Base-by-base conservation (phyloP, 1,140 invertebrate species). In the Globodera ellingtonae region DNA sequence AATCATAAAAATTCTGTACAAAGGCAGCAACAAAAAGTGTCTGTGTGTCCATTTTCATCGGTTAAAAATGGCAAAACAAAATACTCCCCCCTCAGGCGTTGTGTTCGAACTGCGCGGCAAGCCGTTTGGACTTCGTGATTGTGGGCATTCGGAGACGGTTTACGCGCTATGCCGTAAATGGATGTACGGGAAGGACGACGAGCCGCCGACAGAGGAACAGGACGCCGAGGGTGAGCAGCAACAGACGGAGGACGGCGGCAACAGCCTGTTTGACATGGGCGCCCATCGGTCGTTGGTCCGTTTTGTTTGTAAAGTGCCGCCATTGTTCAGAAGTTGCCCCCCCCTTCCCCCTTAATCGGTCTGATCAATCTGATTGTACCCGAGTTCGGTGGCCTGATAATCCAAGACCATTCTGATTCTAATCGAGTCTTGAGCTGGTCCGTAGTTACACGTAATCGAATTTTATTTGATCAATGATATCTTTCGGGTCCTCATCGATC, bases 151-250 rank as follows among this genome's bases (percentile, higher is more conserved):
- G 13, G 83, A 84, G 52, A 18, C 82, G 8, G 84, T 85, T 18
- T 85, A 86, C 59, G 47, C 83, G 6, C 56, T 85, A 56, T 85
- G 85, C 21, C 56, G 84, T 15, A 86, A 81, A 72, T 85, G 84
- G 84, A 86, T 85, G 85, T 85, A 86, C 76, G 84, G 84, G 44
- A 86, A 86, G 46, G 84, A 85, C 66, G 84, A 85, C 47, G 84
- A 85, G n/a, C 80, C 70, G 35, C 5, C 56, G 10, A 59, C 15
- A 10, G 24, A 6, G 67, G 67, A 70, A 6, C 62, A 67, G 48
- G 52, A 73, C 21, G 82, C 75, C 15, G 82, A 81, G 18, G 83
- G 56, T 47, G 79, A 67, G 9, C 62, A 50, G 21, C 50, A 35
- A 9, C 75, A 7, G n/a, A 78, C 24, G 9, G 67, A 47, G 24